phyloP scores from a whole-genome alignment of 2,113 vertebrate species.

The Halichoerus grypus region DNA sequence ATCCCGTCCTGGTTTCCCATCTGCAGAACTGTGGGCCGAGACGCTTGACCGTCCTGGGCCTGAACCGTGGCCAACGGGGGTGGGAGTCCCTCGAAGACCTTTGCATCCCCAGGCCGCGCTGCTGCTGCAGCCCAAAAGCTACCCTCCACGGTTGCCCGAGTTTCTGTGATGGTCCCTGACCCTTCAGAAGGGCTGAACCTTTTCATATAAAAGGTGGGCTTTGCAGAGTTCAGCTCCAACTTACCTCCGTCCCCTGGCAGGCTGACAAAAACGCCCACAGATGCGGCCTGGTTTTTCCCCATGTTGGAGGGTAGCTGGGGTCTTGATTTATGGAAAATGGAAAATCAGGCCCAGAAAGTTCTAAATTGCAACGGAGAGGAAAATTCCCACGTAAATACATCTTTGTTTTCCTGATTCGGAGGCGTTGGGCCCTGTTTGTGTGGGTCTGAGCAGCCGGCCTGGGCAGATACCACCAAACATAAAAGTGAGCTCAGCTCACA shows the following conservation, averaged over 20 bases:
- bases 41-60: rapidly evolving
- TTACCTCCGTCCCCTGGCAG: slow-evolving; percentile 77
- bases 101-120: neutral
- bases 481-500: neutral
- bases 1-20: neutral
- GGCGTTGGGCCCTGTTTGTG: slow-evolving; percentile 74
- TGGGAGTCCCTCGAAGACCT: neutral
- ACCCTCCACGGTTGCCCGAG: neutral
- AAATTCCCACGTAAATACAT: slow-evolving; percentile 81
- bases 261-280: slow-evolving; percentile 72
- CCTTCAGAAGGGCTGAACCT: neutral
- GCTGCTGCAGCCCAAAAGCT: rapidly evolving
- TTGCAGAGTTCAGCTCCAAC: slow-evolving; percentile 50
- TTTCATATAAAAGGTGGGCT: slow-evolving; percentile 68
- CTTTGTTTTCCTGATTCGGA: slow-evolving; percentile 83
- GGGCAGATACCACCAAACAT: neutral
- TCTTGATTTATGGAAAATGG: slow-evolving; percentile 87
- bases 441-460: slow-evolving; percentile 37
- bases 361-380: slow-evolving; percentile 81
- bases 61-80: neutral
- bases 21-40: neutral
- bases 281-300: slow-evolving; percentile 80
- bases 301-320: slow-evolving; percentile 77
- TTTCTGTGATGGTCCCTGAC: neutral
- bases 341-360: slow-evolving; percentile 86